Base-by-base conservation (phyloP, 2,113 vertebrate species). In the Pygoscelis adeliae region DNA sequence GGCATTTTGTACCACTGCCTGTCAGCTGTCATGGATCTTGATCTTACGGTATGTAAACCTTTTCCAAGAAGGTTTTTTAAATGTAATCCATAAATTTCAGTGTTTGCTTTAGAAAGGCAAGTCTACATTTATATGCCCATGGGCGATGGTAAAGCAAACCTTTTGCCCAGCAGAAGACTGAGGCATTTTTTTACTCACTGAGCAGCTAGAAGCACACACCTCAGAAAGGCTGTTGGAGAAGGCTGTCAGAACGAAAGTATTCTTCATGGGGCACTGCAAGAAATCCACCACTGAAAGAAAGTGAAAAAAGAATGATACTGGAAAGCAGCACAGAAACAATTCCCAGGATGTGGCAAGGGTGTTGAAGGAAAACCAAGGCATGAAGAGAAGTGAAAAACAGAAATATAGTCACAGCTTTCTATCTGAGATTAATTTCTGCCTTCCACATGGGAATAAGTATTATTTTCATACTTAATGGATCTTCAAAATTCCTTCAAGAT, bases 381-480 rank as follows among this genome's bases (percentile, higher is more conserved):
- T 42, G 11, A 83, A 66, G 38, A 93, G 63, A 86, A 69, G 23
- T 53, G 18, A 71, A 81, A 91, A 92, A 2, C 34, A 70, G 46
- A 71, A 83, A 72, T 65, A 38, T 5, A 61, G 27, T 55, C 46
- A 47, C 71, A 73, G 27, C 3, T 72, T 14, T 85, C 85, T 91
- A 79, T 87, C 49, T 56, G 56, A 81, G 71, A 89, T 84, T 72
- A 92, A 85, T 87, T 94, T 92, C 52, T 89, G 47, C 26, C 15
- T 89, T 59, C 25, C 59, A 49, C 59, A 11, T 73, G 74, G 63
- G 79, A 95, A 83, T 66, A 95, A 94, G 94, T 92, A 93, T 58
- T 90, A 93, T 73, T 93, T 94, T 71, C 83, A 78, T 78, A 92
- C 44, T 81, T 92, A 96, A 89, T 84, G 46, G 92, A 90, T 82